Evolutionary conservation across 2,888 invertebrate genomes (phyloP).

Genomic region (Orchesellides sinensis): DNA sequence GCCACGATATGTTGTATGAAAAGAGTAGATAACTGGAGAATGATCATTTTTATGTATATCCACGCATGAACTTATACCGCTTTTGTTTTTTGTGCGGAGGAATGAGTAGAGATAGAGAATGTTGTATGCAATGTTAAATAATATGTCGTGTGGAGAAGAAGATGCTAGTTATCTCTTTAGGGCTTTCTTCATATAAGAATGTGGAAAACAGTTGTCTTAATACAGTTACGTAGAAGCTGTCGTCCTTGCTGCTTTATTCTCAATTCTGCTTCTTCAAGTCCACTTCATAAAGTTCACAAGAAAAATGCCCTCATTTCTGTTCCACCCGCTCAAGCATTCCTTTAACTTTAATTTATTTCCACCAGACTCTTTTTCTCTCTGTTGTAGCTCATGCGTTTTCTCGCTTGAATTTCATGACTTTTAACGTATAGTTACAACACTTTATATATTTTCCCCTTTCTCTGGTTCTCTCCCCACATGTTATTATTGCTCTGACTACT

Average conservation of each 20-base stretch:
- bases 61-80: background rate
- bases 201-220: slow-evolving; percentile 65
- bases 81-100: background rate
- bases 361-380: slow-evolving; percentile 57
- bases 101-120: background rate
- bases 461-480: background rate
- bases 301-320: slow-evolving; percentile 69
- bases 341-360: slow-evolving; percentile 68
- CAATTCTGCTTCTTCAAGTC: slow-evolving; percentile 58
- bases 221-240: slow-evolving; percentile 60
- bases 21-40: background rate
- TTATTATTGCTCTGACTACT: background rate
- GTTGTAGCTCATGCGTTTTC: slow-evolving; percentile 23
- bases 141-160: too few relatives aligned
- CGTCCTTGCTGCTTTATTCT: slow-evolving; percentile 51
- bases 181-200: slow-evolving; percentile 9
- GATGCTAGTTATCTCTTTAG: background rate
- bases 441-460: slow-evolving; percentile 6
- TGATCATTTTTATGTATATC: background rate
- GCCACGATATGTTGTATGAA: background rate
- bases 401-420: slow-evolving; percentile 23
- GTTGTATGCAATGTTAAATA: background rate
- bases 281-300: slow-evolving; percentile 67
- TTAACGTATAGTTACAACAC: slow-evolving; percentile 23
- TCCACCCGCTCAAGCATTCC: slow-evolving; percentile 64